Evolutionary conservation across 2,888 invertebrate genomes (phyloP).

Genomic region (Lucinisca nassula): DNA sequence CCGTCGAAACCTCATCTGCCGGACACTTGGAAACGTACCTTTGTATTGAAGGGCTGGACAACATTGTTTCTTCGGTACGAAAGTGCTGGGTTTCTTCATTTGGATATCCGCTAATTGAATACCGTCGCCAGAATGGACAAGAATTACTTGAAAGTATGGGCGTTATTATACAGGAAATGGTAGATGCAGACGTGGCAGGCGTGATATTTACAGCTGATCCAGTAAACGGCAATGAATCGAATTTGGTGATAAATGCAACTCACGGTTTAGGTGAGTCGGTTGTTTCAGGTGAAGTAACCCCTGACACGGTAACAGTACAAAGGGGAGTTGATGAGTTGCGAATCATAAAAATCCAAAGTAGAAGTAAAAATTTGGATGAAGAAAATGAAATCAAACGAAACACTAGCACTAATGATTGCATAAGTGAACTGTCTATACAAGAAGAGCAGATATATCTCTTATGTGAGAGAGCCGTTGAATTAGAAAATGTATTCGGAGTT

Average conservation of each 20-base stretch:
- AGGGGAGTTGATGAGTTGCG: neutral
- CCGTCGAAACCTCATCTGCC: neutral
- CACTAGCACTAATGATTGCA: neutral
- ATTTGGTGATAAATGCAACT: conserved; percentile 12
- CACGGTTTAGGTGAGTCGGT: conserved; percentile 28
- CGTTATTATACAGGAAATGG: conserved; percentile 28
- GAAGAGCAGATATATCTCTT: neutral
- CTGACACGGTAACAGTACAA: conserved; percentile 3
- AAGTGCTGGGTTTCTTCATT: conserved; percentile 20
- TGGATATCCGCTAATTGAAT: neutral
- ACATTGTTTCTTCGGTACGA: neutral
- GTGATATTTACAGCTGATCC: conserved; percentile 33
- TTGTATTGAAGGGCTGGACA: neutral
- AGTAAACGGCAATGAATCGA: neutral
- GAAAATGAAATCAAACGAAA: neutral
- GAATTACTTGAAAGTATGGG: conserved; percentile 17
- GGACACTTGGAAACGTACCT: conserved; percentile 13
- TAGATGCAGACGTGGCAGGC: conserved; percentile 21
- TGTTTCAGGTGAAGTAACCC: conserved; percentile 19
- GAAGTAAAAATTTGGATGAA: neutral
- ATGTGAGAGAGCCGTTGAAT: neutral
- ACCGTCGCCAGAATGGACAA: conserved; percentile 19
- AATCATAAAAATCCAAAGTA: neutral
- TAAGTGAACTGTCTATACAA: neutral
- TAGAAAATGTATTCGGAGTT: neutral